Percentiles rank a stretch among this genome's conserved stretches.
These are phyloP conservation scores for Danio jaintianensis DNA, from an alignment of 2,797 vertebrate species.

Conservation along the genomic window DNA sequence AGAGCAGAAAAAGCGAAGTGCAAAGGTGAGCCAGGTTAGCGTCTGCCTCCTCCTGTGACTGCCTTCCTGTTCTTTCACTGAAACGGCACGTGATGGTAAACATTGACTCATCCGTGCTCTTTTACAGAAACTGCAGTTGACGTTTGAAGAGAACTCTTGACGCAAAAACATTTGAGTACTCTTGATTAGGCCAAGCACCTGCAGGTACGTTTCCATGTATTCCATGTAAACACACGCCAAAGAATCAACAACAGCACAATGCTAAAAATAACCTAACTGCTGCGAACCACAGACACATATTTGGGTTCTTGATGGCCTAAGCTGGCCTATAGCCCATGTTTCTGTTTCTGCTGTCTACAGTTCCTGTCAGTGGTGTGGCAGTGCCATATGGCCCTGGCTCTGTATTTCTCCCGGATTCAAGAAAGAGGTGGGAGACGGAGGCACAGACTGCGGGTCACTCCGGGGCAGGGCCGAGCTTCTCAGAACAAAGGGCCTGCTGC, in stretches of 20 bases:
- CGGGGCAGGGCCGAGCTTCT: slow-evolving; percentile 49
- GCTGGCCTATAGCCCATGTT: slow-evolving; percentile 30
- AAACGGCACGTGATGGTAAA: background rate
- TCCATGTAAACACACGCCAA: slow-evolving; percentile 12
- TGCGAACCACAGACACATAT: slow-evolving; percentile 17
- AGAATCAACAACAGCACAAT: background rate
- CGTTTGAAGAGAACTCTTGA: slow-evolving; percentile 35
- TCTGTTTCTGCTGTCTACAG: slow-evolving; percentile 30
- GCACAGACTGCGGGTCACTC: slow-evolving; percentile 47
- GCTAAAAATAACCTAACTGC: slow-evolving; percentile 27
- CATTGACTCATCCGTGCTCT: slow-evolving; percentile 51
- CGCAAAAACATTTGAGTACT: slow-evolving; percentile 38
- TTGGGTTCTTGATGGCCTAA: slow-evolving; percentile 23
- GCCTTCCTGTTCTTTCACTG: slow-evolving; percentile 10
- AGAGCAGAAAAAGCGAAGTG: background rate
- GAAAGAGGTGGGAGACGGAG: slow-evolving; percentile 2
- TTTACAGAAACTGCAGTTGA: slow-evolving; percentile 53
- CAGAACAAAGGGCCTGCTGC: slow-evolving; percentile 55
- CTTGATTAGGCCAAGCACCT: slow-evolving; percentile 36
- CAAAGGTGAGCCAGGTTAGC: background rate
- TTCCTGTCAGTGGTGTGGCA: slow-evolving; percentile 34
- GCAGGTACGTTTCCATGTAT: slow-evolving; percentile 23
- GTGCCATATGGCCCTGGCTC: slow-evolving; percentile 53
- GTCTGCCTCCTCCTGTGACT: background rate
- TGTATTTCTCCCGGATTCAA: slow-evolving; percentile 13